Base-by-base conservation (phyloP, 2,888 invertebrate species). In the Ashinkailepas kermadecensis region DNA sequence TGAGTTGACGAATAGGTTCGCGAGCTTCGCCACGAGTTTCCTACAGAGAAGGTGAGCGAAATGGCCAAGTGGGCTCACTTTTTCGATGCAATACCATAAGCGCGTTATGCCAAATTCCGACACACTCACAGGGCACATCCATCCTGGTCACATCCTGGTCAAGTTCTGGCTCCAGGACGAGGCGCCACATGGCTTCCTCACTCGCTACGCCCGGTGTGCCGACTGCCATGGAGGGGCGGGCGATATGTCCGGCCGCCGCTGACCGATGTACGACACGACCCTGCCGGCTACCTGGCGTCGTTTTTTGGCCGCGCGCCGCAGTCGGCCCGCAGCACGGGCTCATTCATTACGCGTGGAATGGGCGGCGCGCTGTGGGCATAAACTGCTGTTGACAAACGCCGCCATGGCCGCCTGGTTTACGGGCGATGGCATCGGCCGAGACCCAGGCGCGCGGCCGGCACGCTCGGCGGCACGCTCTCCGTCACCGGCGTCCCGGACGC, bases 321-420 rank as follows among this genome's bases (percentile, higher is more conserved):
- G 9, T 67, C 67, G 11, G 18, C 25, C 12, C 13, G 13, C 23
- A 12, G 13, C 13, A 67, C 25, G 67, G 13, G 67, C n/a, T 25
- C 67, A 13, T 67, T 13, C 13, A 67, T 67, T 13, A n/a, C n/a
- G 25, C 67, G 12, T 25, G n/a, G 67, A 67, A 23, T 23, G 65
- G n/a, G n/a, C n/a, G 10, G 65, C n/a, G 23, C 13, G 67, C 13
- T 11, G 67, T 25, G 25, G n/a, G n/a, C 67, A 67, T 65, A 65
- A 65, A n/a, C 65, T 65, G 65, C 67, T 67, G 67, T 25, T 67
- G 67, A 67, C 67, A 67, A 67, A 67, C 67, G 25, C 13, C 11
- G 25, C 3, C 67, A 13, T 13, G 25, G 12, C n/a, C 25, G 12
- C 25, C 39, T 39, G n/a, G 65, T 65, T 65, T 65, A 65, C 9